Base-by-base conservation (phyloP, 2,888 invertebrate genomes). In the Drosophila tripunctata region DNA sequence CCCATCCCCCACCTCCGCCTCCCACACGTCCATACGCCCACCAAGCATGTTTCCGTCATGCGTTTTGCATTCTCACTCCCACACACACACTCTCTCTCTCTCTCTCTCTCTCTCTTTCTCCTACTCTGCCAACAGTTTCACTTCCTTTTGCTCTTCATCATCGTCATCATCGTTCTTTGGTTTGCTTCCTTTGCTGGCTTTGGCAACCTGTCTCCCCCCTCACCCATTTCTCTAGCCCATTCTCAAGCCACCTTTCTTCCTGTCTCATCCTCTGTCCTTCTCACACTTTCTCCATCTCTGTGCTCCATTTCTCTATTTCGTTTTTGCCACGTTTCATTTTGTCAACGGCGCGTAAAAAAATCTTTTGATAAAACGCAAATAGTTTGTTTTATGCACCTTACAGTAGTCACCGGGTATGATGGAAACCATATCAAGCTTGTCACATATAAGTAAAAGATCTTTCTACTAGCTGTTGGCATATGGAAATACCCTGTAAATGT, bases 281-380 rank as follows among this genome's bases (percentile, higher is more conserved):
- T 41, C 38, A 2, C 21, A 15, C 12, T 7, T 44, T 33, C 31
- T 7, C 41, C 36, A 7, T 58, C 60, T 44, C 40, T 21, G 47
- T 48, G 61, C 52, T 63, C 75, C 69, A 69, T 69, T 64, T 55
- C 56, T 65, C 48, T 52, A 70, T 69, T 71, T 64, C 50, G 38
- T 61, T 68, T 68, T 43, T 63, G 63, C 76, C 76, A 76, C 77
- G 61, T 72, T 76, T 76, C 67, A 58, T 75, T 76, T 76, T 76
- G 73, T 72, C 75, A 76, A 56, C 73, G 68, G 55, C 56, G 77
- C 67, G 77, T 75, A 75, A 68, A 75, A 78, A 78, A 68, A 71
- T 68, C 76, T 68, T 70, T 81, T 81, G 80, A 81, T 78, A 82
- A 82, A 82, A 68, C 70, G 78, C 74, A 74, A 80, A 81, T 81